Evolutionary conservation across 23 tunicate species (phyloP), one percentile per base, ranked within the genome.

Genomic region (Trididemnum nubilum): DNA sequence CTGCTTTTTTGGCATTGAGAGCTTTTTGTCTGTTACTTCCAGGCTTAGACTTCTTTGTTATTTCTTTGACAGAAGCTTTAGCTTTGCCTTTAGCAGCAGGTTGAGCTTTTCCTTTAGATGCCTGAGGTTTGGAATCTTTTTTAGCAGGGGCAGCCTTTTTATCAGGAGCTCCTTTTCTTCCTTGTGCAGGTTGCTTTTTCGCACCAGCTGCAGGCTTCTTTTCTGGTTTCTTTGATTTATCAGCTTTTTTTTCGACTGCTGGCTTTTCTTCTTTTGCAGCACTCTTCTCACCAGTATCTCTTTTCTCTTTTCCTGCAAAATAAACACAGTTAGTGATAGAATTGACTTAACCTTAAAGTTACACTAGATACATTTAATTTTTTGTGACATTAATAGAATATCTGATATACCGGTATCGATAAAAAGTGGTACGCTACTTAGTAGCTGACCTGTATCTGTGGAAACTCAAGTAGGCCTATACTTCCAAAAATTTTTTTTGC

Each of bases 1-100:
- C 99, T 72, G 99, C 99, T 88, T 95, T 95, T 82, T 90, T 90
- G 66, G 99, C 96, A 73, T 90, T 90, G 61, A 89, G 57, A 4
- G 99, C 99, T 65, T 87, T 87, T 75, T 91, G 83, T 65, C 83
- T 87, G 37, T n/a, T 67, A 9, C 74, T 33, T 30, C 74, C 74
- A 67, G 74, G 67, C 26, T 61, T 61, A 21, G 67, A 21, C n/a
- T 61, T 61, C 26, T 61, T 61, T n/a, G n/a, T n/a, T n/a, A n/a
- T n/a, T n/a, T n/a, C n/a, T n/a, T n/a, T n/a, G n/a, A n/a, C n/a
- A n/a, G n/a, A n/a, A n/a, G n/a, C n/a, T 5, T 61, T 44, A 44
- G 9, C 54, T 44, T 44, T 44, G 15, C 15, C 15, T 44, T 44
- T 15, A 15, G 54, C 54, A 44, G 54, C 54, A 44, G 54, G 54